Base-by-base conservation (phyloP, 2,888 invertebrate genomes). In the Lamellibrachia columna region DNA sequence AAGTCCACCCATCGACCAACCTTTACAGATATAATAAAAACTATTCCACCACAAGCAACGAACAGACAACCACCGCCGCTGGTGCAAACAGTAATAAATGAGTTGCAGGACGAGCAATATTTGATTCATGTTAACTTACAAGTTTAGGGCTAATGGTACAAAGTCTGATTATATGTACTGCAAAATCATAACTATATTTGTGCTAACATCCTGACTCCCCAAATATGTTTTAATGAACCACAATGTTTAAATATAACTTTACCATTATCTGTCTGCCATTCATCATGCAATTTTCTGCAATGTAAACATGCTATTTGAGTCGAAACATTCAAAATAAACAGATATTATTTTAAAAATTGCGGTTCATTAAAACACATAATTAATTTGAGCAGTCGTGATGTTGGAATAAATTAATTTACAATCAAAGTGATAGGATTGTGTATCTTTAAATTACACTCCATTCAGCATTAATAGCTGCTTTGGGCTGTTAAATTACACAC, bases 221-320 rank as follows among this genome's bases (percentile, higher is more conserved):
- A 75, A 75, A 75, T 75, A 75, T 75, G 75, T 75, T 75, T 75
- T 75, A 55, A 55, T 75, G 75, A 75, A 75, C 75, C 22, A 75
- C 6, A 55, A 55, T 55, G 11, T 22, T 22, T 15, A 75, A 75
- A 15, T 75, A 75, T 60, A 60, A 60, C 15, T 7, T 55, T 55
- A 8, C 9, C 55, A 8, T 8, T 8, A 55, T 55, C 7, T 55
- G 7, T 55, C 9, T 55, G 7, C 55, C 9, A 9, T 8, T 8
- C 9, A 55, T 55, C 1, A 55, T 8, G 7, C 55, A 55, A 8
- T 7, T 9, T 9, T 55, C 55, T 55, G 55, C 55, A 55, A 55
- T 55, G 55, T 55, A 7, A 55, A 55, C 55, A 55, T 55, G 9
- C 55, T 9, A 55, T 55, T 55, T 1, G 3, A 55, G 55, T 40